Base-by-base conservation (phyloP, 1,140 invertebrate genomes). In the Neodiprion lecontei region DNA sequence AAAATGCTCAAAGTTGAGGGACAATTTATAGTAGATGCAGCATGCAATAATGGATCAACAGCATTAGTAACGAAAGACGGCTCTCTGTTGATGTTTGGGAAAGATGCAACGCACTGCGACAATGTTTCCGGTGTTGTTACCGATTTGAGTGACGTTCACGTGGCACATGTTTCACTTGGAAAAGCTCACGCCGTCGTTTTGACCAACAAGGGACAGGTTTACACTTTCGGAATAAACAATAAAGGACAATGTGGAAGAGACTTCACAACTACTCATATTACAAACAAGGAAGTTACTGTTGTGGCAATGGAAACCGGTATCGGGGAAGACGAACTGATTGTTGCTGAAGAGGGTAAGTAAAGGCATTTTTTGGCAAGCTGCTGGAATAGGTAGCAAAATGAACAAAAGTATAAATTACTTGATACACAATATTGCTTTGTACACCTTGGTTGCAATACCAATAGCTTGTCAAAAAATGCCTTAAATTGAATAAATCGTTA, bases 181-280 rank as follows among this genome's bases (percentile, higher is more conserved):
- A 99, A 99, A 90, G 98, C 98, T 10, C 98, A 99, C 85, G 95
- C 95, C 69, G 94, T 97, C 1, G 95, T 93, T 0, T 88, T 99
- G 9, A 97, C 94, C 28, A 94, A 92, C 78, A 95, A 96, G 84
- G 98, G 98, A 0, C 93, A 95, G 78, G 91, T 99, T 1, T 99
- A 95, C 85, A 98, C 97, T 1, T 99, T 98, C 89, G 98, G 98
- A 1, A 95, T 99, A 72, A 99, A 99, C 86, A 99, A 99, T 84
- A 97, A 98, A 84, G 97, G 97, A 10, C 98, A 99, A 83, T 99
- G 98, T 90, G 98, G 98, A 48, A 88, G 98, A 81, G 96, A 97
- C 81, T 97, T 94, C 85, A 91, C 92, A 14, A 85, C 82, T 23
- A 76, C 88, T 21, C 91, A 92, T 79, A 86, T 89, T 12, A 92